Conservation (phyloP, 2,113 vertebrate genomes). For the Pelusios castaneus region DNA sequence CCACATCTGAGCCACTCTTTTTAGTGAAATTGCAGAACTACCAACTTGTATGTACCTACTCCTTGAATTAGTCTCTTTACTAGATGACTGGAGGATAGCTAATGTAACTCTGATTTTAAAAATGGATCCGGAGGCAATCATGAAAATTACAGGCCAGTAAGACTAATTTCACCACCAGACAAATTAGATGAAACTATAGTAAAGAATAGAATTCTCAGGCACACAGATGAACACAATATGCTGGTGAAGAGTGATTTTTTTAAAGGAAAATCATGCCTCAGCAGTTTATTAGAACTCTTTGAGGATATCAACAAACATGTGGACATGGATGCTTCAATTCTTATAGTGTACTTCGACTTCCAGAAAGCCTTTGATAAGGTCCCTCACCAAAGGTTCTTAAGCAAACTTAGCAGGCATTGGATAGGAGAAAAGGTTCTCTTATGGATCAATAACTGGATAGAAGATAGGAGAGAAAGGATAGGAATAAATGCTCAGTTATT, state of each 20-base stretch:
- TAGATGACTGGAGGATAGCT: background rate
- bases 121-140: background rate
- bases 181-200: no score
- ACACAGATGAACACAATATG: background rate
- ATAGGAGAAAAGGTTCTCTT: no score
- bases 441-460: no score
- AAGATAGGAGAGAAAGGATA: no score
- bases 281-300: background rate
- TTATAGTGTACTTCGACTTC: no score
- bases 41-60: background rate
- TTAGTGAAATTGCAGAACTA: background rate
- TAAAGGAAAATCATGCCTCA: background rate
- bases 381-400: no score
- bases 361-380: no score
- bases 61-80: background rate
- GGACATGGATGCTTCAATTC: no score
- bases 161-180: background rate
- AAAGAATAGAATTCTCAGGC: no score
- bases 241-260: background rate
- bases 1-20: background rate
- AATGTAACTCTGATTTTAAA: background rate
- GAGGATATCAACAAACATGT: background rate
- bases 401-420: no score
- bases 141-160: background rate
- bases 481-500: no score